Percentiles rank a stretch among this genome's conserved stretches.
Evolutionary conservation across 2,113 vertebrate species (phyloP).

Genomic region (Protobothrops mucrosquamatus): DNA sequence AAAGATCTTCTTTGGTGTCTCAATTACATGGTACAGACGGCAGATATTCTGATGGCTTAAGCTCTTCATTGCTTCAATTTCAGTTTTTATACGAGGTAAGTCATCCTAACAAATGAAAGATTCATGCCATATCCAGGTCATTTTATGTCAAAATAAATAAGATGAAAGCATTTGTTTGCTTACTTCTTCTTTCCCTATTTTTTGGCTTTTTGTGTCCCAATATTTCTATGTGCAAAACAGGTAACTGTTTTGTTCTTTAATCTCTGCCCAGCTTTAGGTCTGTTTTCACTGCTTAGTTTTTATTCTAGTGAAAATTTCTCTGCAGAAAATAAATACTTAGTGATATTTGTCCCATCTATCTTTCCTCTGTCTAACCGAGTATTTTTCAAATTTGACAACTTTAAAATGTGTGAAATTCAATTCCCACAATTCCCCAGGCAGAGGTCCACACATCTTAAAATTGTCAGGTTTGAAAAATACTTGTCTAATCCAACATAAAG

Average conservation of each 20-base stretch:
- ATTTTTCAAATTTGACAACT: neutral
- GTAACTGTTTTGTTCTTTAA: neutral
- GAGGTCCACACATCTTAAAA: neutral
- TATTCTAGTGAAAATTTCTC: neutral
- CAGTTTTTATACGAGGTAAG: constrained; percentile 86
- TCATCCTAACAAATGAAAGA: constrained; percentile 77
- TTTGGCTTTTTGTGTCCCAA: neutral
- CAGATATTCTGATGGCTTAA: constrained; percentile 92
- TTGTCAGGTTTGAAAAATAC: neutral
- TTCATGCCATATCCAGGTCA: neutral
- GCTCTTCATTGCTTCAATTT: constrained; percentile 94
- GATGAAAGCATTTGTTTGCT: neutral
- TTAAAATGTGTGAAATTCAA: neutral
- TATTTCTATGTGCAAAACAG: neutral
- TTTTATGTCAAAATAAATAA: neutral
- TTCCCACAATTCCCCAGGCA: neutral
- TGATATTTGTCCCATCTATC: neutral
- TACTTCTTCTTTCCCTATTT: neutral
- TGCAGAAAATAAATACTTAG: neutral
- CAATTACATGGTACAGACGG: constrained; percentile 89
- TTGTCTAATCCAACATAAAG: neutral
- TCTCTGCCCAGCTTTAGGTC: neutral
- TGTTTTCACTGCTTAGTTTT: neutral
- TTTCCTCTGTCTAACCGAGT: neutral
- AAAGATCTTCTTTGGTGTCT: constrained; percentile 89